Base-by-base conservation (phyloP, 2,888 invertebrate species). In the Euproctis similis region DNA sequence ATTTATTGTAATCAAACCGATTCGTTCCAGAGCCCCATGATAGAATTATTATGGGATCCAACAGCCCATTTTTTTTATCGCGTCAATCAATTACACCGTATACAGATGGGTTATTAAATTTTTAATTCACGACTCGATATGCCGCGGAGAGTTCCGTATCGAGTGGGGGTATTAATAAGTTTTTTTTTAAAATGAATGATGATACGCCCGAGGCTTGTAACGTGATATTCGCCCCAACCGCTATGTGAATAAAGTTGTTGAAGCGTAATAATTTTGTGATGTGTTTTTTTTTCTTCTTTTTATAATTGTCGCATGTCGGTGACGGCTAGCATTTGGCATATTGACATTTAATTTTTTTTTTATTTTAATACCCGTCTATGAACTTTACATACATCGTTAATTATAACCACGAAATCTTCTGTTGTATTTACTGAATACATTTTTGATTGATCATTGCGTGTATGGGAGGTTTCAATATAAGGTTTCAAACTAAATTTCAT, bases 191-290 rank as follows among this genome's bases (percentile, higher is more conserved):
- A 68, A 71, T 72, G 64, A 75, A 68, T 61, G 66, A 71, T 70
- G 67, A 65, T 59, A 49, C 62, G 68, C 67, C 63, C 48, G 55
- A 41, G 58, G 71, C 73, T 58, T 64, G 72, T 72, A 74, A 69
- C 59, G 59, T 61, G 66, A 67, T 68, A 59, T 64, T 59, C 62
- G 62, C 53, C 60, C 53, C 53, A 56, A 50, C 52, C n/a, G 64
- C 5, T n/a, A 8, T 68, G 69, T 70, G 70, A 75, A 80, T 77
- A 72, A 74, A 78, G 59, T 62, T 62, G 66, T 71, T 68, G 69
- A 71, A 61, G 71, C 67, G 70, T 62, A 71, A 74, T 71, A 73
- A 21, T 5, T 68, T 70, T 62, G 65, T 62, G 60, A 69, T n/a
- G n/a, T n/a, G n/a, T n/a, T n/a, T n/a, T n/a, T n/a, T n/a, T n/a